phyloP scores from a whole-genome alignment of 2,113 vertebrate species.

The Leptodactylus fuscus region DNA sequence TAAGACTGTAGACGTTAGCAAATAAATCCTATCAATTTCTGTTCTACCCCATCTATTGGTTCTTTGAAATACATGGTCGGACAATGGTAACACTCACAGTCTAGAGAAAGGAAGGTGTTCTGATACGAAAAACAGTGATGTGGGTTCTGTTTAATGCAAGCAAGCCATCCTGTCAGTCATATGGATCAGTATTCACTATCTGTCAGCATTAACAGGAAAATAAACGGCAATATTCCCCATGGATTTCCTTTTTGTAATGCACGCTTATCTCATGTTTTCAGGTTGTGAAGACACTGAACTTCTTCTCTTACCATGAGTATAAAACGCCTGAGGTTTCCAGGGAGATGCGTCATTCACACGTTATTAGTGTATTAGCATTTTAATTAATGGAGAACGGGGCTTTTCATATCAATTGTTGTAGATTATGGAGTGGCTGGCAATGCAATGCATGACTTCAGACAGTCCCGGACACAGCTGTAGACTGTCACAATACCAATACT shows the following conservation, averaged over 20 bases:
- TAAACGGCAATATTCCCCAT: not conserved
- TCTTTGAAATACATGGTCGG: not conserved
- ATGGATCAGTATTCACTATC: slow-evolving; percentile 13
- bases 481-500: not conserved
- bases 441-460: not conserved
- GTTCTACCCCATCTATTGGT: not conserved
- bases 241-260: not conserved
- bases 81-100: not conserved
- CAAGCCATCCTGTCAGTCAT: slow-evolving; percentile 9
- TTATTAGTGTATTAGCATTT: slow-evolving; percentile 41
- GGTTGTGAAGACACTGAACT: slow-evolving; percentile 33
- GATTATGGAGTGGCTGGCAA: not conserved
- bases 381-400: slow-evolving; percentile 3
- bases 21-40: not conserved
- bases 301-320: not conserved
- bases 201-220: slow-evolving; percentile 1
- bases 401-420: not conserved
- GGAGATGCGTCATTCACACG: slow-evolving; percentile 21
- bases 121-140: not conserved
- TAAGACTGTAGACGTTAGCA: not conserved
- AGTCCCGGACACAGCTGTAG: not conserved
- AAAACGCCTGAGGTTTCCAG: slow-evolving; percentile 21
- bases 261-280: slow-evolving; percentile 43
- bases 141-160: not conserved
- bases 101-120: not conserved